Conservation (phyloP, 2,113 vertebrate genomes). For the Xenotilapia leptura region DNA sequence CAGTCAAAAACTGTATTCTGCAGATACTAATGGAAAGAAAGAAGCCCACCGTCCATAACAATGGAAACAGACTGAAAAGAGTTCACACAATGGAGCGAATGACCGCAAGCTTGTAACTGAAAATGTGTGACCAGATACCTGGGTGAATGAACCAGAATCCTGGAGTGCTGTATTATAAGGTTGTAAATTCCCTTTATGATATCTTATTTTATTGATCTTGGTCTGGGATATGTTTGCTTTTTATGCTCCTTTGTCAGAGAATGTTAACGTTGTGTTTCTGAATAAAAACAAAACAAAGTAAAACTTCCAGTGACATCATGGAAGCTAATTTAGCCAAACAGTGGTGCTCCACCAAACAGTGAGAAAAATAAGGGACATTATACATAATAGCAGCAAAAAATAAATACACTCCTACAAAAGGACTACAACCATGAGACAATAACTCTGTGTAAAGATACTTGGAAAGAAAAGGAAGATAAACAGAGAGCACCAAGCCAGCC, state of each 20-base stretch:
- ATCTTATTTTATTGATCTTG: background rate
- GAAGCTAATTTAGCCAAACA: background rate
- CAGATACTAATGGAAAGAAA: background rate
- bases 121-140: background rate
- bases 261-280: background rate
- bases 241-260: background rate
- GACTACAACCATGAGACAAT: background rate
- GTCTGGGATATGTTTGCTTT: background rate
- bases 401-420: background rate
- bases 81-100: background rate
- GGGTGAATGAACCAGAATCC: background rate
- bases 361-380: background rate
- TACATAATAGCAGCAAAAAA: background rate
- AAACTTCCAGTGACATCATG: background rate
- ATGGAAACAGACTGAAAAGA: background rate
- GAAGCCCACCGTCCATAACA: background rate
- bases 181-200: background rate
- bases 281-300: background rate
- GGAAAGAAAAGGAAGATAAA: background rate
- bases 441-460: background rate
- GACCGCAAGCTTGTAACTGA: background rate
- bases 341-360: background rate
- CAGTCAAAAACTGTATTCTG: background rate
- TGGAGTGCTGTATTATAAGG: background rate
- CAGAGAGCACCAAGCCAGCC: background rate